Base-by-base conservation (phyloP, 2,113 vertebrate genomes). In the Daphoenositta chrysoptera region DNA sequence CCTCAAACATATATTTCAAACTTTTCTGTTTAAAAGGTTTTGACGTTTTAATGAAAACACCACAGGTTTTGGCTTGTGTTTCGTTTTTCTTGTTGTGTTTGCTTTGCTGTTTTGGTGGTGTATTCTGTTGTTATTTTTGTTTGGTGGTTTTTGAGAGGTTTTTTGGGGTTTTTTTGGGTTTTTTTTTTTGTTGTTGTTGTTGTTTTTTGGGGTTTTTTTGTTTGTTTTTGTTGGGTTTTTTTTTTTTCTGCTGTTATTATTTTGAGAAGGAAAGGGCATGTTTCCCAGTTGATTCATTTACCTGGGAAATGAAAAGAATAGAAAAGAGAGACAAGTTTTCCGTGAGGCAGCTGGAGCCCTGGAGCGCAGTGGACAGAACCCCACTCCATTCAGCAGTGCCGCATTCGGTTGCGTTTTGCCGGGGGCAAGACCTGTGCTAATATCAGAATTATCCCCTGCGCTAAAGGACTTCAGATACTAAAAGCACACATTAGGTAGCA, bases 351-450 rank as follows among this genome's bases (percentile, higher is more conserved):
- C 42, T 4, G 1, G 1, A 90, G 22, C 40, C 17, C 53, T 39
- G 31, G 35, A 42, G 33, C 2, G 1, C 15, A 6, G 45, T 0
- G 2, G 31, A 2, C 20, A 60, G 31, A 61, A 65, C 50, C 53
- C 27, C 48, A 35, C 7, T 30, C 4, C 45, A 21, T 10, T 27
- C n/a, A 40, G 26, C 73, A 22, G 6, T 9, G 35, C 22, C 14
- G 4, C 13, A 10, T 15, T 65, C 24, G 7, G 7, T 11, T 26
- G 10, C 40, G 7, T 58, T 66, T 19, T 64, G 35, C 53, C 39
- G 26, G 20, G 23, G 35, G 17, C 5, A 42, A 72, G 13, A 56
- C 45, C 35, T 31, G 10, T 13, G 33, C 28, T 37, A 81, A 7
- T 2, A 20, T 18, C 28, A 68, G 33, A 76, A 54, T 58, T 8